phyloP scores from a whole-genome alignment of 2,113 vertebrate genomes.

The Rhinogobius similis region DNA sequence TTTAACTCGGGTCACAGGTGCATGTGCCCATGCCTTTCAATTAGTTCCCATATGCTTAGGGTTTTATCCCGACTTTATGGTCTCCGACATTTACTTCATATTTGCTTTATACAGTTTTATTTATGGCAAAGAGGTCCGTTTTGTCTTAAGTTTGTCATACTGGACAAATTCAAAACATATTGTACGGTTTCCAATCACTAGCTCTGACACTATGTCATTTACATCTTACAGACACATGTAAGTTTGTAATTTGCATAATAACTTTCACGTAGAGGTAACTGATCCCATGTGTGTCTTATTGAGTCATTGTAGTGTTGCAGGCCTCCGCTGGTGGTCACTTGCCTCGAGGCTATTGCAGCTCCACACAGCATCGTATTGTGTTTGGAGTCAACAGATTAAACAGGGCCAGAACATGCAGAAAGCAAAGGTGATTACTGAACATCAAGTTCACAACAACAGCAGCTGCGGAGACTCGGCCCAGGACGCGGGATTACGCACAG shows the following conservation, averaged over 20 bases:
- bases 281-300: not conserved
- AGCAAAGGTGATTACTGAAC: constrained; percentile 52
- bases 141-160: not conserved
- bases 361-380: constrained; percentile 17
- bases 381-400: constrained; percentile 49
- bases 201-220: not conserved
- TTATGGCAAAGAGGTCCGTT: not conserved
- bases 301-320: not conserved
- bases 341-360: constrained; percentile 39
- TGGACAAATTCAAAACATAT: not conserved
- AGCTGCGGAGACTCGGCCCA: constrained; percentile 30
- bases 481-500: constrained; percentile 55
- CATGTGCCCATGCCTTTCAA: not conserved
- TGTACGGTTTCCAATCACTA: not conserved
- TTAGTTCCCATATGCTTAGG: not conserved
- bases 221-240: not conserved
- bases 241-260: constrained; percentile 5
- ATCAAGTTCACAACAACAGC: constrained; percentile 33
- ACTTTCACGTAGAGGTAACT: not conserved
- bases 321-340: constrained; percentile 18
- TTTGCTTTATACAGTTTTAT: not conserved
- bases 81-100: not conserved
- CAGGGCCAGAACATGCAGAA: constrained; percentile 18
- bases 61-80: not conserved
- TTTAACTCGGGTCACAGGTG: constrained; percentile 1